These are phyloP conservation scores for Rhinoptilus africanus DNA, from an alignment of 2,113 vertebrate genomes.

Conservation along the genomic window DNA sequence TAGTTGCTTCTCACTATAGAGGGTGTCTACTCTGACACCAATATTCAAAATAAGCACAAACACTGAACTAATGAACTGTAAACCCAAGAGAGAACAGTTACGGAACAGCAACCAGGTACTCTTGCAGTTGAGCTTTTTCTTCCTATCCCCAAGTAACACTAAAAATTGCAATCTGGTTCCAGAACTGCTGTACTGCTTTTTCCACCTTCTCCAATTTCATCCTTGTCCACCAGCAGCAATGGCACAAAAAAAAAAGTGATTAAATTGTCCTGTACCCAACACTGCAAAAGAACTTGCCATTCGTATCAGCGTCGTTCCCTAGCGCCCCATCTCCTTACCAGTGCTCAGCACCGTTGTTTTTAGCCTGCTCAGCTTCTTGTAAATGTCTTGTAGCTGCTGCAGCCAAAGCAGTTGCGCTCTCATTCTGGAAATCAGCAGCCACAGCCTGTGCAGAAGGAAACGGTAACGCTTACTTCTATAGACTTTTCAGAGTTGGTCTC, in stretches of 20 bases:
- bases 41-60: background rate
- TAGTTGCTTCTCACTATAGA: background rate
- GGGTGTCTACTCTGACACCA: background rate
- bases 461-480: background rate
- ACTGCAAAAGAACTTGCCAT: background rate
- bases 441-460: slow-evolving; percentile 80
- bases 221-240: background rate
- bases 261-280: background rate
- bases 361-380: slow-evolving; percentile 94
- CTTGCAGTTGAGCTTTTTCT: background rate
- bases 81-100: background rate
- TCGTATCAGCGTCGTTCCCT: fast-evolving
- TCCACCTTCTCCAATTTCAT: background rate
- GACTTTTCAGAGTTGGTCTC: background rate
- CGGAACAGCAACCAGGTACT: background rate
- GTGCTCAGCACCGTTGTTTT: slow-evolving; percentile 83
- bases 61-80: background rate
- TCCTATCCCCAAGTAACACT: background rate
- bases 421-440: slow-evolving; percentile 96
- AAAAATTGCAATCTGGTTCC: background rate
- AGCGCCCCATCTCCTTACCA: slow-evolving; percentile 76
- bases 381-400: slow-evolving; percentile 93
- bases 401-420: slow-evolving; percentile 92
- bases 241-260: background rate
- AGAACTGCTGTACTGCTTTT: background rate